Conservation (phyloP, 2,797 vertebrate genomes). For the Bucorvus abyssinicus region DNA sequence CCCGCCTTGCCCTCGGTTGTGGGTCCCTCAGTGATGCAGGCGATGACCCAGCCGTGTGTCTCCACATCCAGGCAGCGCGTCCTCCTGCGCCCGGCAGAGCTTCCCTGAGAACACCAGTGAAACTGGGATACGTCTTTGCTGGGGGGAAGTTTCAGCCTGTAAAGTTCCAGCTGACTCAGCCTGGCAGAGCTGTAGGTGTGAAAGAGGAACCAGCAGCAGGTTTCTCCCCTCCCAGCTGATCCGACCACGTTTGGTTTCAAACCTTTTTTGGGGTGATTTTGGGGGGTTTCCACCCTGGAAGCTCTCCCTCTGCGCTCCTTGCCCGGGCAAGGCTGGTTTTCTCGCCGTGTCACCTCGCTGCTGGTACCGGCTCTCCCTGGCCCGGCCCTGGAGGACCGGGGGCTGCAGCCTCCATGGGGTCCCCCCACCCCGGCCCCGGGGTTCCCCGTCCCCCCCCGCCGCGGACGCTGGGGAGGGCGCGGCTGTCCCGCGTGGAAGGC, state of each 20-base stretch:
- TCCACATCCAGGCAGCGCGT: neutral
- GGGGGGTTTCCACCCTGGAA: neutral
- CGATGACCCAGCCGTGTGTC: no score
- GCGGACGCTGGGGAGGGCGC: neutral
- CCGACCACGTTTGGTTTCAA: rapidly evolving
- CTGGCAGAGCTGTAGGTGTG: neutral
- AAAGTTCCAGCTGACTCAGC: neutral
- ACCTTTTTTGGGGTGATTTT: neutral
- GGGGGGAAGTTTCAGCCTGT: neutral
- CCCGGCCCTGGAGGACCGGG: neutral
- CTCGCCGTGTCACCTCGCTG: neutral
- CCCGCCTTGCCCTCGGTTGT: neutral
- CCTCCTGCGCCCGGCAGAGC: neutral
- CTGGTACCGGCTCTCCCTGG: rapidly evolving
- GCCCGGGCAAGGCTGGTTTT: rapidly evolving
- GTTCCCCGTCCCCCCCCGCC: no score
- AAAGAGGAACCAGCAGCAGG: neutral
- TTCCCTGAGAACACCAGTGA: rapidly evolving
- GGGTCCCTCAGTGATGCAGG: rapidly evolving
- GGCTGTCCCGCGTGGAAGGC: neutral
- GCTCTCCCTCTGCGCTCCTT: neutral
- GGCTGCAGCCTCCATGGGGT: no score
- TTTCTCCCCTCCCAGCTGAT: neutral
- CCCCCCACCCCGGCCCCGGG: no score
- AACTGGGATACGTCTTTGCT: rapidly evolving